These are phyloP conservation scores for Carcinoscorpius rotundicauda DNA, from an alignment of 1,140 invertebrate species.

Conservation along the genomic window DNA sequence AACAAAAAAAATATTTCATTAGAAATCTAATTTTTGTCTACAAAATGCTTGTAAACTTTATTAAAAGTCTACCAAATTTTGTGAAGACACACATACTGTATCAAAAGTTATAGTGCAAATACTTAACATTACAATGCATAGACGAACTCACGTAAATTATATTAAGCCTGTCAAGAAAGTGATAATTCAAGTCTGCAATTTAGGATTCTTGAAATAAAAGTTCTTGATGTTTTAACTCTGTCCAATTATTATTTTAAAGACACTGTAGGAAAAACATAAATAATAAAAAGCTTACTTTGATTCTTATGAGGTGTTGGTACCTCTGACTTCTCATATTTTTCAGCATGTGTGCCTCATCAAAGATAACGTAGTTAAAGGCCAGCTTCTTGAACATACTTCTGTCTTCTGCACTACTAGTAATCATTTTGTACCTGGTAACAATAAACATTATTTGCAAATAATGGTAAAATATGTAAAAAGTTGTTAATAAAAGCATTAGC, in stretches of 20 bases:
- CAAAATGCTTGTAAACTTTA: no score
- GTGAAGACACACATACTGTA: no score
- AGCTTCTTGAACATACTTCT: constrained; percentile 78
- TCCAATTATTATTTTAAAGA: constrained; percentile 2
- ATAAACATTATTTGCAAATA: constrained; percentile 2
- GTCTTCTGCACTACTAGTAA: constrained; percentile 72
- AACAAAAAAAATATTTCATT: no score
- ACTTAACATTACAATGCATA: no score
- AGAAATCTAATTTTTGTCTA: no score
- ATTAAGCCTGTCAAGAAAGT: no score
- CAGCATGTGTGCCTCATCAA: constrained; percentile 95
- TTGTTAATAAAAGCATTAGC: no score
- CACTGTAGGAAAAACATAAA: not conserved
- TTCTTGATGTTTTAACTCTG: not conserved
- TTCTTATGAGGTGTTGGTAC: constrained; percentile 73
- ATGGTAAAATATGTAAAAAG: no score
- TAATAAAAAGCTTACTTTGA: constrained; percentile 47
- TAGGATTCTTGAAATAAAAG: constrained; percentile 2
- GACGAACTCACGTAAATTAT: no score
- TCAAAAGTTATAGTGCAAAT: no score
- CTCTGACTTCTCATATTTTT: constrained; percentile 91
- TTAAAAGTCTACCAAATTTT: no score
- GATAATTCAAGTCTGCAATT: not conserved
- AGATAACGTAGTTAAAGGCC: constrained; percentile 80
- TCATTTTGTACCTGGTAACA: constrained; percentile 50